phyloP scores from a whole-genome alignment of 2,888 invertebrate genomes.

The Dioctria rufipes region DNA sequence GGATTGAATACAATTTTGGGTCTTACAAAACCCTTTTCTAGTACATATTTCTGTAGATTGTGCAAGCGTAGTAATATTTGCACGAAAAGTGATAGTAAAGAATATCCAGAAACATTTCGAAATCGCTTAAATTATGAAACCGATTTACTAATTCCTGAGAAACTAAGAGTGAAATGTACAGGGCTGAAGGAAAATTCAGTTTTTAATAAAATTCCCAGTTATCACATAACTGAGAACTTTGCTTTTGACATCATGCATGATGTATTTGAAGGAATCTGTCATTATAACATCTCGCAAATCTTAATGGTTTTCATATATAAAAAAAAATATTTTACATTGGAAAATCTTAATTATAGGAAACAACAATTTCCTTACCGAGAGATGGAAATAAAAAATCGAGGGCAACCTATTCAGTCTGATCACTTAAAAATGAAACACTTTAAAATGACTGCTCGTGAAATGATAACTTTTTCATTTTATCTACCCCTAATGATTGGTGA shows the following conservation, averaged over 20 bases:
- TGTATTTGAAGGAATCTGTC: slow-evolving; percentile 19
- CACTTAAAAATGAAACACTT: background rate
- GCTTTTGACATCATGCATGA: slow-evolving; percentile 9
- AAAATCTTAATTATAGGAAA: slow-evolving; percentile 15
- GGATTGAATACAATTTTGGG: slow-evolving; percentile 8
- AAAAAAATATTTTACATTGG: background rate
- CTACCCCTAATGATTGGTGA: slow-evolving; percentile 15
- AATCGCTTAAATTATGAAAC: background rate
- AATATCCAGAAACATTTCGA: background rate
- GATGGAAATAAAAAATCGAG: slow-evolving; percentile 8
- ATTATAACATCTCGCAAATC: background rate
- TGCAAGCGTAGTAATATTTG: background rate
- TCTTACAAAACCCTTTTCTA: background rate
- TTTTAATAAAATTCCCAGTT: slow-evolving; percentile 7
- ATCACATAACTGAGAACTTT: slow-evolving; percentile 7
- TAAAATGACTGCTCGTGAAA: slow-evolving; percentile 19
- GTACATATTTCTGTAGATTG: slow-evolving; percentile 9
- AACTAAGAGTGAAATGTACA: background rate
- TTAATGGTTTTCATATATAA: background rate
- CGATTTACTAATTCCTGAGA: background rate
- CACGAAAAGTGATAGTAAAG: too few species aligned
- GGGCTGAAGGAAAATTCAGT: slow-evolving; percentile 13
- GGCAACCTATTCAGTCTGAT: background rate
- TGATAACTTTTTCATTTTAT: slow-evolving; percentile 2
- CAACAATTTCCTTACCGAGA: slow-evolving; percentile 1